Evolutionary conservation across 2,113 vertebrate species (phyloP), one percentile per base, ranked within the genome.

Genomic region (Galemys pyrenaicus): DNA sequence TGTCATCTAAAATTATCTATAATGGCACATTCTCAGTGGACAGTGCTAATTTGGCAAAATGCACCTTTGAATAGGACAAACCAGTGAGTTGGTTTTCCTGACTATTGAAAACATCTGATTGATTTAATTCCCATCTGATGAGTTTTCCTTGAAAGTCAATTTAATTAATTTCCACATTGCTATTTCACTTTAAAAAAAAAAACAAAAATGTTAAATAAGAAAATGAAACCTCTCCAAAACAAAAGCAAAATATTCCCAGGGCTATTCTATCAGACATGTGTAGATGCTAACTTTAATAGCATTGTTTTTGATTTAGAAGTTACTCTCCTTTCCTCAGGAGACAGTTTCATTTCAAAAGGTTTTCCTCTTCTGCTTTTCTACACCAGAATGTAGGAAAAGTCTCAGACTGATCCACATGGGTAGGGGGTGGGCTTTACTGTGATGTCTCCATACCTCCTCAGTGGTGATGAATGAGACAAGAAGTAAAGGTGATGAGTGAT

Each of bases 381-480:
- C 22, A 9, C 0, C 16, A 1, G 6, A 49, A 62, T 46, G 11
- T 19, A 2, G 30, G 32, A 12, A 1, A 9, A 79, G 5, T n/a
- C 11, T 44, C 17, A 46, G 41, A 32, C 35, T n/a, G 6, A 65
- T 20, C 28, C 35, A 7, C 22, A 10, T 11, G 9, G n/a, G n/a
- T n/a, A n/a, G 26, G 3, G 51, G 0, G 56, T 49, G 10, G 8
- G 15, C 12, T 32, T 35, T 6, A 0, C 2, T 0, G 1, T 44
- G 2, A 17, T 3, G 44, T 26, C 7, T 49, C 64, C 7, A 73
- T 39, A 67, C 1, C 5, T 41, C 2, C 28, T 20, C 15, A 28
- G 30, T 7, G 11, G 0, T 24, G 1, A 30, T 9, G 4, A 39
- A 75, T 19, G 4, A 54, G 12, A 39, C 35, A 9, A 64, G 5